Conservation (phyloP, 2,797 vertebrate genomes). For the Amazonetta brasiliensis region DNA sequence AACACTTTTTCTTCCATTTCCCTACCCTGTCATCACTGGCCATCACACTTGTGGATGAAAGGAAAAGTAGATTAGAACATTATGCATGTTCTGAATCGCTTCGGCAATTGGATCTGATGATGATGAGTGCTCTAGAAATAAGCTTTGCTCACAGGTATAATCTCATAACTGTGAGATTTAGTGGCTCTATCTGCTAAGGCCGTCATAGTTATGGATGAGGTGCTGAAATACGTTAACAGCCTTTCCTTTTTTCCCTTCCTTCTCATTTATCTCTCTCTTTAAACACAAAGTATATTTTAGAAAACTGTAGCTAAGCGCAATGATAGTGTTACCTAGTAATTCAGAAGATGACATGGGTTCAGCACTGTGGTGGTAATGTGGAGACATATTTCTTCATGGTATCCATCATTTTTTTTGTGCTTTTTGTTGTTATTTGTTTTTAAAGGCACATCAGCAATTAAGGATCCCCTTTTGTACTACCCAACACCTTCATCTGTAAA, state of each 20-base stretch:
- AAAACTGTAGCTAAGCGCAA: neutral
- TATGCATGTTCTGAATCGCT: neutral
- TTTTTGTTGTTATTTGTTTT: neutral
- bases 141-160: neutral
- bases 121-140: conserved; percentile 10
- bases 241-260: neutral
- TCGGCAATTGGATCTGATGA: neutral
- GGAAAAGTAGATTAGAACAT: neutral
- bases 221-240: neutral
- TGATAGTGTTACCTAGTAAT: neutral
- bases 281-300: neutral
- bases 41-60: neutral
- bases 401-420: neutral
- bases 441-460: neutral
- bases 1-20: neutral
- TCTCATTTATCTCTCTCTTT: conserved; percentile 6
- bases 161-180: neutral
- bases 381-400: neutral
- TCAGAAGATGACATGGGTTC: neutral
- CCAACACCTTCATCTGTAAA: neutral
- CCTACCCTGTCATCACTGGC: neutral
- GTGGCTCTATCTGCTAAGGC: neutral
- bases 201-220: neutral
- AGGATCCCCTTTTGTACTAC: neutral
- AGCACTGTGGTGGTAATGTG: neutral